Conservation (phyloP, 1,140 invertebrate genomes). For the Anastatus disparis region DNA sequence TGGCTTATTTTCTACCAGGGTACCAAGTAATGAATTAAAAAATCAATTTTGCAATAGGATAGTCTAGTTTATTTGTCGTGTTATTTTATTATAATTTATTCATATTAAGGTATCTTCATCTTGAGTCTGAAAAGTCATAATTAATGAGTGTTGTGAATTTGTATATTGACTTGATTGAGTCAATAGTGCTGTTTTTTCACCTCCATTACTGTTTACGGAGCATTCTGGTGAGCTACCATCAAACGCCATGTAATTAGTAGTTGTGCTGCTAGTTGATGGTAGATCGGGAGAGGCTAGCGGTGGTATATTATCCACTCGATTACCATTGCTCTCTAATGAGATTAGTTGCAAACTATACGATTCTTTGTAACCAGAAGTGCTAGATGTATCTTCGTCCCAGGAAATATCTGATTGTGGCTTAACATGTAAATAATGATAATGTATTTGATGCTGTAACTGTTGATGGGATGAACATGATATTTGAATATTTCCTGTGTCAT, state of each 20-base stretch:
- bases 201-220: conserved; percentile 71
- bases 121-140: conserved; percentile 77
- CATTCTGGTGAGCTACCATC: conserved; percentile 74
- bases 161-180: conserved; percentile 63
- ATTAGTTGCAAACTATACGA: conserved; percentile 71
- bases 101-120: conserved; percentile 82
- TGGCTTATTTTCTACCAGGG: too few relatives aligned
- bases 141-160: conserved; percentile 74
- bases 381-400: conserved; percentile 84
- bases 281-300: conserved; percentile 69
- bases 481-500: too few relatives aligned
- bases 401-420: conserved; percentile 66
- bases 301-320: conserved; percentile 56
- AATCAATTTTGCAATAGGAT: too few relatives aligned
- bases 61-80: too few relatives aligned
- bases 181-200: conserved; percentile 71
- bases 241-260: conserved; percentile 71
- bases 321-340: conserved; percentile 62
- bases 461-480: conserved; percentile 42
- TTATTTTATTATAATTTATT: too few relatives aligned
- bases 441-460: conserved; percentile 50
- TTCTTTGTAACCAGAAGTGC: conserved; percentile 82
- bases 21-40: too few relatives aligned
- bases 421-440: conserved; percentile 40
- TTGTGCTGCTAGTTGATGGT: conserved; percentile 63